Conservation (phyloP, 2,113 vertebrate genomes). For the Oostethus manadensis region DNA sequence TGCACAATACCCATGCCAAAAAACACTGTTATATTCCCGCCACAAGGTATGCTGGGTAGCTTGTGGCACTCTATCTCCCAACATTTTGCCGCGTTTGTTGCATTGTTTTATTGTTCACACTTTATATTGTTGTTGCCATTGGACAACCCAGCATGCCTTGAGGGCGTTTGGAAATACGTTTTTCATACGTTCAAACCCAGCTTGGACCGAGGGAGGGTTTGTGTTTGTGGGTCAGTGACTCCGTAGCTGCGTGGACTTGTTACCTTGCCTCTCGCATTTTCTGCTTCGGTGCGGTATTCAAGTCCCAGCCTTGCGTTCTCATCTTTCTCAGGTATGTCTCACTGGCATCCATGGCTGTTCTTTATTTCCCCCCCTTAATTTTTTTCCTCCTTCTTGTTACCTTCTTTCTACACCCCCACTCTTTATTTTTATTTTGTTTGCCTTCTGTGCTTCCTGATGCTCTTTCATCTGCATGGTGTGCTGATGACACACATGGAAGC, state of each 20-base stretch:
- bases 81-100: too few species aligned
- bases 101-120: too few species aligned
- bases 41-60: too few species aligned
- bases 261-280: conserved; percentile 24
- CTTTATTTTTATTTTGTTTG: conserved; percentile 5
- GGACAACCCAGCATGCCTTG: too few species aligned
- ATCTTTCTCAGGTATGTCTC: conserved; percentile 11
- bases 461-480: conserved; percentile 53
- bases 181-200: conserved; percentile 24
- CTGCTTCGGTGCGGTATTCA: conserved; percentile 10
- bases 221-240: conserved; percentile 30
- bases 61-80: too few species aligned
- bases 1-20: too few species aligned
- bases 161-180: too few species aligned
- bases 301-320: too few species aligned
- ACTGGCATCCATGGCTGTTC: conserved; percentile 8
- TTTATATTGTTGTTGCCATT: too few species aligned
- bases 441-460: conserved; percentile 51
- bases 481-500: conserved; percentile 18
- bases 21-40: too few species aligned
- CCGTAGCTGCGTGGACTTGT: neutral
- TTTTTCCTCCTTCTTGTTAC: conserved; percentile 41
- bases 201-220: conserved; percentile 27
- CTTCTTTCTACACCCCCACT: conserved; percentile 52
- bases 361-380: conserved; percentile 2